These are phyloP conservation scores for Cryptotis parvus DNA, from an alignment of 2,113 vertebrate species.

Conservation along the genomic window DNA sequence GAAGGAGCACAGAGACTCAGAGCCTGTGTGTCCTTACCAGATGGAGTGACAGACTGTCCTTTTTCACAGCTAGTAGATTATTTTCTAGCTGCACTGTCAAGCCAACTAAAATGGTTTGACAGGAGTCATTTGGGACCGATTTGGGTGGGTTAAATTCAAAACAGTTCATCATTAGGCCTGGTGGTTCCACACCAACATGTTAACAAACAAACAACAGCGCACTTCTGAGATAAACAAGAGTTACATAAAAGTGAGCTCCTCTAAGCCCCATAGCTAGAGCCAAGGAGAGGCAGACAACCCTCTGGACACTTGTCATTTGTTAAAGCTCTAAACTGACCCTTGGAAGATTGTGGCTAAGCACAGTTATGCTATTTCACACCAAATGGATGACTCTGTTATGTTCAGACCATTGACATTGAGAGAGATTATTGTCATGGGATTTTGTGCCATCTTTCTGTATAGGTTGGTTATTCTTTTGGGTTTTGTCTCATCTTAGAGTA, in stretches of 20 bases:
- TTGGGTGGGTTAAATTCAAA: neutral
- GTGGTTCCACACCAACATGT: neutral
- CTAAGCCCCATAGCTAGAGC: neutral
- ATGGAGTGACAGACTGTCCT: slow-evolving; percentile 12
- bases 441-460: too few relatives aligned
- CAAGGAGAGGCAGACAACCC: neutral
- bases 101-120: neutral
- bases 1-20: neutral
- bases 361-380: neutral
- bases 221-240: neutral
- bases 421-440: too few relatives aligned
- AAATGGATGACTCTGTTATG: neutral
- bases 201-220: neutral
- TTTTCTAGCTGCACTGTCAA: neutral
- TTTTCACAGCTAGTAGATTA: neutral
- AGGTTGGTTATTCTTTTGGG: too few relatives aligned
- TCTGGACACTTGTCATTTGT: neutral
- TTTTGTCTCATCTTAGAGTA: too few relatives aligned
- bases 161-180: neutral
- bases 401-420: too few relatives aligned
- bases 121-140: neutral
- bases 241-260: neutral
- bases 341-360: accelerated
- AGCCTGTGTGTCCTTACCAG: neutral
- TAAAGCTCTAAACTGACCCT: neutral